phyloP scores from a whole-genome alignment of 2,113 vertebrate species.

The Seriola dumerili region DNA sequence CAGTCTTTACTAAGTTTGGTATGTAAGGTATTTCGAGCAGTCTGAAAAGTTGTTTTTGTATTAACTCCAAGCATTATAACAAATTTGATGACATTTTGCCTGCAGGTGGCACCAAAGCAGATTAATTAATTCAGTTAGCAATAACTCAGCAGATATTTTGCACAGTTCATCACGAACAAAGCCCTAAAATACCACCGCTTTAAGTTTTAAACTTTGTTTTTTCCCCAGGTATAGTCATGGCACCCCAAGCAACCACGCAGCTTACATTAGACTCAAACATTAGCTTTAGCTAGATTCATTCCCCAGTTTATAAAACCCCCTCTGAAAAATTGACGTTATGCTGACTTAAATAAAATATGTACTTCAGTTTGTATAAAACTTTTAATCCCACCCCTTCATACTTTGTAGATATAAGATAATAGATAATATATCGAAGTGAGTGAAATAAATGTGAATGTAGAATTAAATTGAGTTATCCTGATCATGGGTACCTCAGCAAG shows the following conservation, averaged over 20 bases:
- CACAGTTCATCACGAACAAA: background rate
- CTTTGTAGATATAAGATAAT: background rate
- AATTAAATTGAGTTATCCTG: slow-evolving; percentile 25
- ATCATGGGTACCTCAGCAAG: background rate
- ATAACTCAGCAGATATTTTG: background rate
- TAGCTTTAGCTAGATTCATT: background rate
- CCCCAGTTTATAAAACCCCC: background rate
- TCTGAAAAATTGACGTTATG: background rate
- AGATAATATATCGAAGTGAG: slow-evolving; percentile 19
- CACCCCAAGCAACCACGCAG: background rate
- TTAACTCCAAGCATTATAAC: background rate
- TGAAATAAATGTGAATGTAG: slow-evolving; percentile 8
- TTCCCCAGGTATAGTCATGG: background rate
- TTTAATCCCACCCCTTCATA: slow-evolving; percentile 2
- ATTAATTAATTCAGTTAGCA: background rate
- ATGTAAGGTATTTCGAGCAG: background rate
- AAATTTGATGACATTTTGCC: background rate
- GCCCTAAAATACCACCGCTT: background rate
- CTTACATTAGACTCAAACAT: background rate
- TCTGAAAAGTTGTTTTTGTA: background rate
- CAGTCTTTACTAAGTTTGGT: background rate
- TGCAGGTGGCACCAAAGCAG: background rate
- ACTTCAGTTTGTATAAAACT: background rate
- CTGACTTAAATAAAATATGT: slow-evolving; percentile 3
- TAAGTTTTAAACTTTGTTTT: background rate